phyloP scores from a whole-genome alignment of 2,888 invertebrate genomes.

The Leucozona laternaria region DNA sequence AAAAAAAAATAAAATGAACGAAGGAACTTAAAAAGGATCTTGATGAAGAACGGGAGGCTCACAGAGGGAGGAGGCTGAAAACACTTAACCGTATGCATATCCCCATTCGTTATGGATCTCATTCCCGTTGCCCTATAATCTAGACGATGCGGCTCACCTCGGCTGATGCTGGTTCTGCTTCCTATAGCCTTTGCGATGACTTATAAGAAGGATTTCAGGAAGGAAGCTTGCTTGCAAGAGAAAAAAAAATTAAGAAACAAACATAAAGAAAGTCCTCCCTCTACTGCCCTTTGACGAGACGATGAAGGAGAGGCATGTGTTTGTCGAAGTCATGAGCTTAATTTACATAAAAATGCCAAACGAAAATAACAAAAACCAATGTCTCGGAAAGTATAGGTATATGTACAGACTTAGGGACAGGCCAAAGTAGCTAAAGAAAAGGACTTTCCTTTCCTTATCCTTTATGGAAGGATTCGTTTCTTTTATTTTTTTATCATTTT shows the following conservation, averaged over 20 bases:
- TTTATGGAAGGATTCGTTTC: constrained; percentile 41
- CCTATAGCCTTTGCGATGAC: constrained; percentile 46
- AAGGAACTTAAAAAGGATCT: constrained; percentile 11
- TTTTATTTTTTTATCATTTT: neutral
- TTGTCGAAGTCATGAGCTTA: constrained; percentile 75
- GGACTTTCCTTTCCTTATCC: constrained; percentile 55
- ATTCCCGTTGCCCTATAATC: constrained; percentile 30
- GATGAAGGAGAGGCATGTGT: constrained; percentile 71
- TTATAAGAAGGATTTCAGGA: constrained; percentile 67
- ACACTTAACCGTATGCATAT: constrained; percentile 72
- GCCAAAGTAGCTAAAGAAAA: constrained; percentile 40
- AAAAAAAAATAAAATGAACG: constrained; percentile 1
- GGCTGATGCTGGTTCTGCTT: constrained; percentile 12
- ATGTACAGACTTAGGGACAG: constrained; percentile 12
- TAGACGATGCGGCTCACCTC: constrained; percentile 58
- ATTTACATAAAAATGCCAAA: constrained; percentile 74
- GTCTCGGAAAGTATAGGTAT: neutral
- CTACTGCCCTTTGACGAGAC: constrained; percentile 52
- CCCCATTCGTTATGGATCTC: constrained; percentile 66
- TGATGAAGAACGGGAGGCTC: neutral
- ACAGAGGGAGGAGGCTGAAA: constrained; percentile 35
- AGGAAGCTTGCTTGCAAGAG: constrained; percentile 21
- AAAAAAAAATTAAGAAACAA: constrained; percentile 33
- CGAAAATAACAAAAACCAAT: constrained; percentile 39
- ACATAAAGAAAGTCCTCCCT: constrained; percentile 45